Percentiles rank a stretch among this genome's conserved stretches.
These are phyloP conservation scores for Papilio polyxenes DNA, from an alignment of 1,140 invertebrate species.

Conservation along the genomic window DNA sequence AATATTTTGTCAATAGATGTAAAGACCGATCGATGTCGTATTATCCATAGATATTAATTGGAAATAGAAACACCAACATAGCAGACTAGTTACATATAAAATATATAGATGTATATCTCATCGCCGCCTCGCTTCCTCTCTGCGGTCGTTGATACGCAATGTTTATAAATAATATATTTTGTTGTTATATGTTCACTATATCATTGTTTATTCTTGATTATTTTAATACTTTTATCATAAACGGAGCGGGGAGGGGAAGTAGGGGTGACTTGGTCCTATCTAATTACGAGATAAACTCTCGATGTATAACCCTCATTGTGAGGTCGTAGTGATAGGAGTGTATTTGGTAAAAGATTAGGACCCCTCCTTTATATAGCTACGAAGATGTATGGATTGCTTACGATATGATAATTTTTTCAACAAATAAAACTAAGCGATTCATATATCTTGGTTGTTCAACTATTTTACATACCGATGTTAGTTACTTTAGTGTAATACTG, in stretches of 20 bases:
- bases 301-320: constrained; percentile 51
- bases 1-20: constrained; percentile 71
- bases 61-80: constrained; percentile 79
- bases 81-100: constrained; percentile 73
- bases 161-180: constrained; percentile 73
- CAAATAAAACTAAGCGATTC: constrained; percentile 43
- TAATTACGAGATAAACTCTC: constrained; percentile 57
- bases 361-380: constrained; percentile 47
- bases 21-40: constrained; percentile 51
- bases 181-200: constrained; percentile 72
- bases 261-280: constrained; percentile 47
- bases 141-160: constrained; percentile 54
- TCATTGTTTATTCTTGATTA: constrained; percentile 68
- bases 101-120: constrained; percentile 65
- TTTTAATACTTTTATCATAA: constrained; percentile 57
- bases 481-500: constrained; percentile 73
- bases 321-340: constrained; percentile 49
- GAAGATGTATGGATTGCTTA: constrained; percentile 55
- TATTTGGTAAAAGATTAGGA: constrained; percentile 60
- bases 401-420: constrained; percentile 10
- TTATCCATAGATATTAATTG: constrained; percentile 72
- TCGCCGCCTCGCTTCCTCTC: constrained; percentile 47
- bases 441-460: constrained; percentile 61
- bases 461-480: constrained; percentile 79
- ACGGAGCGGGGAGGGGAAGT: constrained; percentile 51